These are phyloP conservation scores for Leuctra nigra DNA, from an alignment of 2,888 invertebrate genomes.

Conservation along the genomic window DNA sequence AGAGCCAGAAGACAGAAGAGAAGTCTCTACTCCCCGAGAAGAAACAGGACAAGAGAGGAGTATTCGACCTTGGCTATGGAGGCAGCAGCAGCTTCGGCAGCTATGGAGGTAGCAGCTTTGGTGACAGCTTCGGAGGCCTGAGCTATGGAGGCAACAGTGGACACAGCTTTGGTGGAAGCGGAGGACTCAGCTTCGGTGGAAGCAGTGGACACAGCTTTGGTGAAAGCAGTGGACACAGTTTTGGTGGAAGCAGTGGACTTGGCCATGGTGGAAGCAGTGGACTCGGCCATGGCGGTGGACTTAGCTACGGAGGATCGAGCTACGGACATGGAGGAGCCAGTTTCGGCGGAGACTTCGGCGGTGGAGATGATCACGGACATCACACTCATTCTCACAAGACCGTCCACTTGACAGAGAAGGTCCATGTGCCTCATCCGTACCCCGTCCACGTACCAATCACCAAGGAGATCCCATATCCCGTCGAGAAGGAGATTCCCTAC, in stretches of 20 bases:
- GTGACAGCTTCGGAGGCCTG: background rate
- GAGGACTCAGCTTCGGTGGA: constrained; percentile 26
- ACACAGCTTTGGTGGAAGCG: constrained; percentile 33
- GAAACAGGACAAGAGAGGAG: constrained; percentile 73
- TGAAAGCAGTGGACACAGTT: constrained; percentile 33
- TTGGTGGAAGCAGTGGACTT: constrained; percentile 33
- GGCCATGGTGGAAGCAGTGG: constrained; percentile 33
- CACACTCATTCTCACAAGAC: constrained; percentile 16
- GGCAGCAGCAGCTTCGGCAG: constrained; percentile 15
- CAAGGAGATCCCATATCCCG: constrained; percentile 51
- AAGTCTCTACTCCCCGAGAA: constrained; percentile 41
- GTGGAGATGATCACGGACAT: background rate
- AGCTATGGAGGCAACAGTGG: constrained; percentile 33
- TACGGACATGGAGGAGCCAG: constrained; percentile 27
- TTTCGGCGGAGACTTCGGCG: constrained; percentile 35
- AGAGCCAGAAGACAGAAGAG: background rate
- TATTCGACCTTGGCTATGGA: constrained; percentile 56
- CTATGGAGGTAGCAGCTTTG: constrained; percentile 12
- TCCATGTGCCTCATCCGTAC: constrained; percentile 43
- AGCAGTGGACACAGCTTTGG: constrained; percentile 33
- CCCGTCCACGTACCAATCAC: constrained; percentile 50
- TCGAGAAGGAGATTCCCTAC: constrained; percentile 47
- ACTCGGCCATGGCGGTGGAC: constrained; percentile 14
- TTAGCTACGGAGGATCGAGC: constrained; percentile 12
- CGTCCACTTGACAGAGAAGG: constrained; percentile 20